Conservation (phyloP, 2,888 invertebrate genomes). For the Phaedon cochleariae region DNA sequence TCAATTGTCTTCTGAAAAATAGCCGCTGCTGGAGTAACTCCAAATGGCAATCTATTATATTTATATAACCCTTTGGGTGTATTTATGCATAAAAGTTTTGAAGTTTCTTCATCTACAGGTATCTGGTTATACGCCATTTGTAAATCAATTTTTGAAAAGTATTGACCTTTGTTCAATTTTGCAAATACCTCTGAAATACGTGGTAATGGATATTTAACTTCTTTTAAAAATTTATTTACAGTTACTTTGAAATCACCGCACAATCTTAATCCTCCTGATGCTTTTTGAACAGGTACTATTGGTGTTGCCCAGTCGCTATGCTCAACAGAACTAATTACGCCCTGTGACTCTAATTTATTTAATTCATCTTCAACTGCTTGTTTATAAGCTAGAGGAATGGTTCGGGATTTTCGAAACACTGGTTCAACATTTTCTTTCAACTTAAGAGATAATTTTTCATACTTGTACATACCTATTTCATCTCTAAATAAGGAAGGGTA, state of each 20-base stretch:
- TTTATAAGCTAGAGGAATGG: not conserved
- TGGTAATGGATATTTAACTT: not conserved
- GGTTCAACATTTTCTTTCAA: not conserved
- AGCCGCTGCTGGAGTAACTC: not conserved
- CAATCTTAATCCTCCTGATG: slow-evolving; percentile 34
- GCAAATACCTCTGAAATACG: too few relatives aligned
- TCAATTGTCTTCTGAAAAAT: not conserved
- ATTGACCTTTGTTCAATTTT: too few relatives aligned
- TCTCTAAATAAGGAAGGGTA: too few relatives aligned
- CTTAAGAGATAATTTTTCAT: too few relatives aligned
- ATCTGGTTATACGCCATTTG: not conserved
- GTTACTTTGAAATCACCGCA: slow-evolving; percentile 46
- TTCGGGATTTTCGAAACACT: not conserved
- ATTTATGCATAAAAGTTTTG: not conserved
- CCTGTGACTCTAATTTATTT: not conserved
- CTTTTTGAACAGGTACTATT: slow-evolving; percentile 40
- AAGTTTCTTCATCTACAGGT: not conserved
- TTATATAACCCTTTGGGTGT: not conserved
- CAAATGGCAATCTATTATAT: not conserved
- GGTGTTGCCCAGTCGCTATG: slow-evolving; percentile 38
- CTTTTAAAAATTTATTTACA: slow-evolving; percentile 11
- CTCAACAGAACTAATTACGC: not conserved
- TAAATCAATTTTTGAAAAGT: not conserved
- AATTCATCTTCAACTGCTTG: not conserved
- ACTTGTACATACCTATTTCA: too few relatives aligned